A percentile compares a stretch with the other conserved stretches of the same genome.
These are phyloP conservation scores for Haplochromis vanheusdeni DNA, from an alignment of 2,113 vertebrate species.

Conservation along the genomic window DNA sequence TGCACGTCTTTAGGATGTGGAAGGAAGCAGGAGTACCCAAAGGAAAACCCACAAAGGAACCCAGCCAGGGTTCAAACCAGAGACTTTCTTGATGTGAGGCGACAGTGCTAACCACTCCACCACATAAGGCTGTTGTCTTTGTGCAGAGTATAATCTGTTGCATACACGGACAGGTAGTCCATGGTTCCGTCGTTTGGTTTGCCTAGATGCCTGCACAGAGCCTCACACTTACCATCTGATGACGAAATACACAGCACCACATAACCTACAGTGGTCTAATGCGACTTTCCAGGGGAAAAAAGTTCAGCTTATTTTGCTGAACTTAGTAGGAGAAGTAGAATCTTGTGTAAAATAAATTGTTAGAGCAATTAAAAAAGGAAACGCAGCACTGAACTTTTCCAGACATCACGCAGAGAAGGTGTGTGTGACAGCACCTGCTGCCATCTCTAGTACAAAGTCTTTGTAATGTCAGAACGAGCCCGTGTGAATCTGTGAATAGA, in stretches of 20 bases:
- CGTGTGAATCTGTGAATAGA: not conserved
- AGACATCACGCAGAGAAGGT: not conserved
- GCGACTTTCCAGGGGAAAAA: fast-evolving
- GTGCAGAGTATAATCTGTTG: not conserved
- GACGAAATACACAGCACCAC: not conserved
- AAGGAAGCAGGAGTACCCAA: not conserved
- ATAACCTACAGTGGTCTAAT: not conserved
- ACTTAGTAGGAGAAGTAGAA: not conserved
- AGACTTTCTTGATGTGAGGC: not conserved
- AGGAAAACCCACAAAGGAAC: not conserved
- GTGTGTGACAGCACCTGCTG: not conserved
- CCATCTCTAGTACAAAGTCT: not conserved
- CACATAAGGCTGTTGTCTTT: not conserved
- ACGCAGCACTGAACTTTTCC: not conserved
- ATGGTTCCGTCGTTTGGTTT: not conserved
- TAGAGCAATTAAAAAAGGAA: not conserved
- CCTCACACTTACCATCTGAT: not conserved
- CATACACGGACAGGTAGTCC: not conserved
- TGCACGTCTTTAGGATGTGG: not conserved
- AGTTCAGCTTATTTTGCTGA: not conserved
- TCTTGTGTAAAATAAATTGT: not conserved
- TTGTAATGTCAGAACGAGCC: not conserved
- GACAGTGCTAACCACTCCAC: not conserved
- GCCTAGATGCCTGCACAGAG: not conserved
- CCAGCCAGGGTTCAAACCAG: not conserved